Evolutionary conservation across 53 echinoderm and acorn worm genomes (phyloP).

Genomic region (Hippasteria phrygiana): DNA sequence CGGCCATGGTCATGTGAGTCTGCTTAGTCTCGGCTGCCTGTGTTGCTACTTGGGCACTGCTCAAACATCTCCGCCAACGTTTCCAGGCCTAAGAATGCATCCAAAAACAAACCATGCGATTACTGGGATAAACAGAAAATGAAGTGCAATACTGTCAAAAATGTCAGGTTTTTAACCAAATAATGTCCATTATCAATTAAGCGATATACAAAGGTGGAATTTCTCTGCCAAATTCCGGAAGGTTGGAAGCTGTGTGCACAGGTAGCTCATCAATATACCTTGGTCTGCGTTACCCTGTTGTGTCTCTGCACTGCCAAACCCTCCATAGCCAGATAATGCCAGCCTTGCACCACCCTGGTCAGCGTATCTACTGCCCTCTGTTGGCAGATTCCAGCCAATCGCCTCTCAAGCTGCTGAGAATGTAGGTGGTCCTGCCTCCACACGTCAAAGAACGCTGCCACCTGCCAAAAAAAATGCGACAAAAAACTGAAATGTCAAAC

Average conservation of each 20-base stretch:
- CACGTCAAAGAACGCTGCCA: background rate
- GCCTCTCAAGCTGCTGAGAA: background rate
- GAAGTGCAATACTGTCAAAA: too few species aligned
- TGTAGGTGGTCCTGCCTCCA: constrained; percentile 31
- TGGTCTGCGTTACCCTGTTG: background rate
- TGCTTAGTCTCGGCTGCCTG: constrained; percentile 9
- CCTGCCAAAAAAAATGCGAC: background rate
- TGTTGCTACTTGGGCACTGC: background rate
- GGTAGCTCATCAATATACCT: constrained; percentile 6
- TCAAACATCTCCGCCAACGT: constrained; percentile 1
- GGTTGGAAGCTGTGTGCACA: too few species aligned
- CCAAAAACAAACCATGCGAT: background rate
- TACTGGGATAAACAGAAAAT: background rate
- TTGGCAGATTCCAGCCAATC: constrained; percentile 27
- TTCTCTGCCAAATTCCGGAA: too few species aligned
- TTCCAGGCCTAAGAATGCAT: constrained; percentile 6
- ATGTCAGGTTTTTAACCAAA: too few species aligned
- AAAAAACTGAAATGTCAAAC: background rate
- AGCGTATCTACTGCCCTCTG: constrained; percentile 55
- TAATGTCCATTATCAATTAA: too few species aligned
- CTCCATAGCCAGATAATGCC: constrained; percentile 42
- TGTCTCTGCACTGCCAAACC: constrained; percentile 1
- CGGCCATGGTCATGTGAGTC: background rate
- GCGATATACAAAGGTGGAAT: too few species aligned
- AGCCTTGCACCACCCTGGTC: constrained; percentile 15